phyloP scores from a whole-genome alignment of 2,113 vertebrate species.

The Phocoena phocoena region DNA sequence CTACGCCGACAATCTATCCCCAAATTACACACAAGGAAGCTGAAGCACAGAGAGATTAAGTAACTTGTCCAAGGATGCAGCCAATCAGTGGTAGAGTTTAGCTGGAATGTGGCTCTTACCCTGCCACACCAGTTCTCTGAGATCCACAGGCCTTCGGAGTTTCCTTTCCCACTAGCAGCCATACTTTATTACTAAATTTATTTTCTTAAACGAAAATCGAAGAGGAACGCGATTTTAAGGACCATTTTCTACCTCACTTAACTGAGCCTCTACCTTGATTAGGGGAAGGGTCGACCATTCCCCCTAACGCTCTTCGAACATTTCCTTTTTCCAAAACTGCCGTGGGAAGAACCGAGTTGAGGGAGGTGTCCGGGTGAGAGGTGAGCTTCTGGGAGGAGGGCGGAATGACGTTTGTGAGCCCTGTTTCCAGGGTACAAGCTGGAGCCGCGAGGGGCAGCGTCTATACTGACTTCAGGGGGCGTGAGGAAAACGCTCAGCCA shows the following conservation, averaged over 20 bases:
- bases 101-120: neutral
- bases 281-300: neutral
- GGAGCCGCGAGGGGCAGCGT: rapidly evolving
- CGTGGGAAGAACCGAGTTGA: neutral
- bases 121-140: neutral
- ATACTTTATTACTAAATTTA: neutral
- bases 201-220: neutral
- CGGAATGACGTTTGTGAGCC: rapidly evolving
- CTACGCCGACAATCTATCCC: neutral
- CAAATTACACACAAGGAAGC: neutral
- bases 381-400: neutral
- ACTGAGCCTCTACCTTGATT: neutral
- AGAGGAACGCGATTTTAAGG: neutral
- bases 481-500: neutral
- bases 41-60: neutral
- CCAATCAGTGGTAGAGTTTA: neutral
- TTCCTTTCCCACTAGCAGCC: neutral
- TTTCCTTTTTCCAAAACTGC: neutral
- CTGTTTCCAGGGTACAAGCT: neutral
- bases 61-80: neutral
- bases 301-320: neutral
- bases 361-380: neutral
- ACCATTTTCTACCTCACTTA: slow-evolving; percentile 8
- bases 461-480: neutral
- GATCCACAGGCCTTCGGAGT: neutral